Evolutionary conservation across 64 coral and sea anemone species (phyloP), one percentile per base, ranked within the genome.

Genomic region (Montipora foliosa): DNA sequence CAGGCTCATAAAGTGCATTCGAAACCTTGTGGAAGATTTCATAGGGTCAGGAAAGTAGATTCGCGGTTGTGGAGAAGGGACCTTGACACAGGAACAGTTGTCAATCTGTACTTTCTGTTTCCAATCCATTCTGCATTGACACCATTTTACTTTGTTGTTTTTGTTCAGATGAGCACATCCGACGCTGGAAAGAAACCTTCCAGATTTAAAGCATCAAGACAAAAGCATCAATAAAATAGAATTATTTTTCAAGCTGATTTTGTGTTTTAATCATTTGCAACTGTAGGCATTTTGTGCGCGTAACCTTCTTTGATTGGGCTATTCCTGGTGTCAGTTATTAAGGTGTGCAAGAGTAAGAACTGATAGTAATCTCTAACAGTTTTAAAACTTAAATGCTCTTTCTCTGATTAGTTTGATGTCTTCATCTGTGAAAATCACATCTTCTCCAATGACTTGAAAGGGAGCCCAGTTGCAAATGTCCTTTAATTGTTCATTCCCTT

Each of bases 151-250:
- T 17, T 79, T 79, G 17, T 53, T 55, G 19, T 55, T 80, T 45
- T 86, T 86, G 46, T 1, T 16, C 66, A 86, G 82, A 21, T 21
- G 0, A 49, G 17, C 46, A 67, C 44, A 50, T 47, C 64, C 19
- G 59, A 86, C 70, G 62, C 82, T 24, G 82, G 82, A 24, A 86
- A 86, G 66, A 86, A 86, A 24, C 62, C 46, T 12, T 86, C 82
- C 47, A 48, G 82, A 86, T 86, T 86, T 47, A 86, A 86, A 9
- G 82, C 82, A 9, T 15, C 82, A 51, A 86, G 82, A 86, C 82
- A 86, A 64, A 86, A 86, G 19, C 82, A 72, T 49, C 66, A 71
- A 86, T 86, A 72, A 86, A 70, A 72, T 48, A 71, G 47, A 49
- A 17, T 47, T 14, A 67, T 45, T 68, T 17, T 8, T 4, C 3